phyloP scores from a whole-genome alignment of 2,113 vertebrate species.

The Tupaia tana region DNA sequence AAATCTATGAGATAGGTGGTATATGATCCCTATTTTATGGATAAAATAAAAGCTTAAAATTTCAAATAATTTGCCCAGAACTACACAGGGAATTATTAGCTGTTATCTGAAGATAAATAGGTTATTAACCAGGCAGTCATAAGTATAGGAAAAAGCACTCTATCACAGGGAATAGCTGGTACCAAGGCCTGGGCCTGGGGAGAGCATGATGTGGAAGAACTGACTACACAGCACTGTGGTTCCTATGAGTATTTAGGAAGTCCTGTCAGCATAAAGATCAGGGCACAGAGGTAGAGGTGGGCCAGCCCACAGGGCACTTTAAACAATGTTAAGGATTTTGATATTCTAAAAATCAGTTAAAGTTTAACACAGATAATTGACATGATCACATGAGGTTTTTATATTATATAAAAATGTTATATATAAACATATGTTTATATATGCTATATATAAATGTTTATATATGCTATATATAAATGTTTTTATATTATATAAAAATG shows the following conservation, averaged over 20 bases:
- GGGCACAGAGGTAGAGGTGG: background rate
- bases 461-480: no score
- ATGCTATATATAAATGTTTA: no score
- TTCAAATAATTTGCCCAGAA: background rate
- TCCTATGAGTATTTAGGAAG: background rate
- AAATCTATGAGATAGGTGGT: background rate
- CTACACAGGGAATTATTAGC: background rate
- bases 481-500: no score
- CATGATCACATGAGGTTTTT: background rate
- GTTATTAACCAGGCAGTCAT: background rate
- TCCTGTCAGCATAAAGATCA: background rate
- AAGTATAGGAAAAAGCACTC: no score
- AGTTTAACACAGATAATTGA: background rate
- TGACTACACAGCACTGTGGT: background rate
- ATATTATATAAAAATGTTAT: no score
- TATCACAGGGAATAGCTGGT: background rate
- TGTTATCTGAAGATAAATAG: constrained; percentile 1
- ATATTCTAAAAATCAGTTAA: background rate
- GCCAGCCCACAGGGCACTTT: background rate
- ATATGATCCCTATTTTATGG: background rate
- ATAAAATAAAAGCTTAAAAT: background rate
- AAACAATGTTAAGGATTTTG: background rate
- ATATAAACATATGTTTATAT: no score
- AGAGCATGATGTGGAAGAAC: background rate
- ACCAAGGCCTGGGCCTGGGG: background rate